Conservation (phyloP, 23 tunicate genomes). For the Phallusia fumigata region DNA sequence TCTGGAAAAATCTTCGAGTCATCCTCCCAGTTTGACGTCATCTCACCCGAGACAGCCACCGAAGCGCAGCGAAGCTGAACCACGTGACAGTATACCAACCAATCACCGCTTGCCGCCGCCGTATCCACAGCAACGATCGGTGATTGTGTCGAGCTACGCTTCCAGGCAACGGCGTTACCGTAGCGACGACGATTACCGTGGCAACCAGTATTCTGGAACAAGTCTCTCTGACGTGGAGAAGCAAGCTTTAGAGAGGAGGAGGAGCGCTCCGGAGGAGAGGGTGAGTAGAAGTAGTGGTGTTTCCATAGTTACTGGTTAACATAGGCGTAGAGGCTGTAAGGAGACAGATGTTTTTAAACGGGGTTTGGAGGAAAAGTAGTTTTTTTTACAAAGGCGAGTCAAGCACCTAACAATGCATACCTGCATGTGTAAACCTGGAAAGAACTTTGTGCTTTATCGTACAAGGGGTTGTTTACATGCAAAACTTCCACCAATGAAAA, state of each 20-base stretch:
- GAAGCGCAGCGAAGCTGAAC: background rate
- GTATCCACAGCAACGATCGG: background rate
- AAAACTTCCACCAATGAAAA: too few species aligned
- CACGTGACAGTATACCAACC: background rate
- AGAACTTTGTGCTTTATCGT: too few species aligned
- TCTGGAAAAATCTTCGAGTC: background rate
- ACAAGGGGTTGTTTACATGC: too few species aligned
- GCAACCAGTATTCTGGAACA: background rate
- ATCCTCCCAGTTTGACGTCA: background rate
- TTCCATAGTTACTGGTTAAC: too few species aligned
- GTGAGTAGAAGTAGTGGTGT: background rate
- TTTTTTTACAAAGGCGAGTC: too few species aligned
- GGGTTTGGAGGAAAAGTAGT: too few species aligned
- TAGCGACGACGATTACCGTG: conserved; percentile 9
- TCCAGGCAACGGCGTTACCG: conserved; percentile 11
- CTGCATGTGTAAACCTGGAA: too few species aligned
- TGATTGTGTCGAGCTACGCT: conserved; percentile 4
- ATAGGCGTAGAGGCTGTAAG: too few species aligned
- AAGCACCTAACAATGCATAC: too few species aligned
- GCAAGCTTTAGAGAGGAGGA: conserved; percentile 18
- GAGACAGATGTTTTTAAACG: too few species aligned
- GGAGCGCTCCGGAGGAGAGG: conserved; percentile 37
- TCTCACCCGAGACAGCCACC: background rate
- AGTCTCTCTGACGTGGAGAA: background rate
- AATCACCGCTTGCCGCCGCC: conserved; percentile 7